Percentiles rank a stretch among this genome's conserved stretches.
Conservation (phyloP, 2,888 invertebrate species). For the Schrankia costaestrigalis region DNA sequence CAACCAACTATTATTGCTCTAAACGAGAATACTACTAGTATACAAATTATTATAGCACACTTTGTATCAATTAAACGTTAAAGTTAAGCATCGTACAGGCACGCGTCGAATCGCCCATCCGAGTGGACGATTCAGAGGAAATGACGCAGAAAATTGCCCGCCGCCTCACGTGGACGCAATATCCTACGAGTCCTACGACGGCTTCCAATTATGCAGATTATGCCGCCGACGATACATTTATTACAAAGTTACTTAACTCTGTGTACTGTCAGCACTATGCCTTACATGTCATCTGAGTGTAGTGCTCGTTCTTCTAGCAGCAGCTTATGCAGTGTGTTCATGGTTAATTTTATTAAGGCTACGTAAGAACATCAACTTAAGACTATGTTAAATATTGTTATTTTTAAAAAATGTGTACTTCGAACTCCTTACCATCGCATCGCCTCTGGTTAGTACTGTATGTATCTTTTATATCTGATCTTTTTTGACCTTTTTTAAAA, state of each 20-base stretch:
- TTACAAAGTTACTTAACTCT: conserved; percentile 49
- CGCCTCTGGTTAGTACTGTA: too few relatives aligned
- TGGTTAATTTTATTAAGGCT: too few relatives aligned
- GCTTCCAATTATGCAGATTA: conserved; percentile 79
- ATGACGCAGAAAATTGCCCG: conserved; percentile 79
- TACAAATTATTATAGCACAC: too few relatives aligned
- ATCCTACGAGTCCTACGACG: conserved; percentile 75
- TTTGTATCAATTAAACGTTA: conserved; percentile 60
- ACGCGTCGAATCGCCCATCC: conserved; percentile 51
- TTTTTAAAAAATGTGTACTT: too few relatives aligned
- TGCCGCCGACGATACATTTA: conserved; percentile 61
- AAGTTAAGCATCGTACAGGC: conserved; percentile 47
- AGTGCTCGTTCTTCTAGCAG: not conserved
- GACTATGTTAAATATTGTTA: too few relatives aligned
- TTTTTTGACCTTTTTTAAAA: too few relatives aligned
- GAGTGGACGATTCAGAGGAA: conserved; percentile 69
- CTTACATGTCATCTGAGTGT: conserved; percentile 6
- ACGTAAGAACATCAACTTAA: too few relatives aligned
- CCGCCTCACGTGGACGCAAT: conserved; percentile 75
- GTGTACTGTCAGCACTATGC: conserved; percentile 6
- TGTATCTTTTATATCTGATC: too few relatives aligned
- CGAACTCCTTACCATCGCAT: too few relatives aligned
- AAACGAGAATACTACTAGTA: too few relatives aligned
- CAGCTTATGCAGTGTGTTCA: too few relatives aligned
- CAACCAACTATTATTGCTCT: too few relatives aligned